These are phyloP conservation scores for Amiota minor DNA, from an alignment of 2,888 invertebrate genomes.

Conservation along the genomic window DNA sequence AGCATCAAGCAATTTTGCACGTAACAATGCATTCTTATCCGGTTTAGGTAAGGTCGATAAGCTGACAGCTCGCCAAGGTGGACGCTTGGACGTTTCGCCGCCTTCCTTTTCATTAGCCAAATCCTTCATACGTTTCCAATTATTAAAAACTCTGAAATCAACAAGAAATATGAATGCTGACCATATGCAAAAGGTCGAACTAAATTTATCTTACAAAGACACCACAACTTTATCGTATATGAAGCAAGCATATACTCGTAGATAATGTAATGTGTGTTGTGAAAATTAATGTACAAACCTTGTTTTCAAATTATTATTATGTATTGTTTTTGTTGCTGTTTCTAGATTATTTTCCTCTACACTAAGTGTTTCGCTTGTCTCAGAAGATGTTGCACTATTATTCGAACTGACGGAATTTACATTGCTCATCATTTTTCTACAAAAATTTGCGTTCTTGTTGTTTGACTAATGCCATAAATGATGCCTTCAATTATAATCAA, in stretches of 20 bases:
- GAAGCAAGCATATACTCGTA: too few relatives aligned
- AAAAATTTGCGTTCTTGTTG: background rate
- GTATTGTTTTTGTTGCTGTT: background rate
- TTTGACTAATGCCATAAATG: background rate
- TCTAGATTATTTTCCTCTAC: conserved; percentile 48
- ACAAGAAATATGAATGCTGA: too few relatives aligned
- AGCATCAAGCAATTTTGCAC: conserved; percentile 72
- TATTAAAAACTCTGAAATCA: conserved; percentile 60
- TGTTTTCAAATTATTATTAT: background rate
- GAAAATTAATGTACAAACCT: too few relatives aligned
- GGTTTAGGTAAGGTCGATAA: conserved; percentile 70
- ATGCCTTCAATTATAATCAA: conserved; percentile 20
- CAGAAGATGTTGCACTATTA: conserved; percentile 53
- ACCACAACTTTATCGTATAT: too few relatives aligned
- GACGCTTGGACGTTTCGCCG: conserved; percentile 63
- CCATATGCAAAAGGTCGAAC: too few relatives aligned
- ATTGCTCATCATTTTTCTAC: conserved; percentile 40
- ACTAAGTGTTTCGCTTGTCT: conserved; percentile 56
- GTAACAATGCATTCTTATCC: conserved; percentile 70
- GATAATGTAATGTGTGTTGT: too few relatives aligned
- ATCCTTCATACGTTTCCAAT: conserved; percentile 71
- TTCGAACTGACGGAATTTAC: conserved; percentile 45
- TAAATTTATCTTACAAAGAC: too few relatives aligned
- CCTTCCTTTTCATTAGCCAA: conserved; percentile 59
- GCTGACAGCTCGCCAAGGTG: conserved; percentile 72